Evolutionary conservation across 2,113 vertebrate genomes (phyloP), one percentile per base, ranked within the genome.

Genomic region (Ranitomeya imitator): DNA sequence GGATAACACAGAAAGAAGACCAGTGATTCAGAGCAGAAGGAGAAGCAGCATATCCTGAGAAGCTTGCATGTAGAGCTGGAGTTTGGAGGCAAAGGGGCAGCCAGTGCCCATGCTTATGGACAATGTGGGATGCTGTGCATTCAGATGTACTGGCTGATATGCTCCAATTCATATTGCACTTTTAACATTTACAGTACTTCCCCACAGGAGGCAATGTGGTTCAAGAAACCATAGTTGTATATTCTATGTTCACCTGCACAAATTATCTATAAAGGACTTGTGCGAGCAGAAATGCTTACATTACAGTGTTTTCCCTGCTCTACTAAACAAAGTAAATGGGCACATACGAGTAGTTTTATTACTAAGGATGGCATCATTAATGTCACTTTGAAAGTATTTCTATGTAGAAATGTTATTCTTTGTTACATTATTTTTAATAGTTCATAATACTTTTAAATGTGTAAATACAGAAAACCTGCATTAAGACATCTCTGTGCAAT

Each of bases 1-100:
- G 67, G 97, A 97, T 83, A 96, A 97, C 26, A 90, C 93, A 1
- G 16, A 94, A 12, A 94, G 90, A 89, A 96, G 91, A 87, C 95
- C 92, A 87, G 92, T 93, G 0, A 51, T 92, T 19, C 94, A 88
- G 83, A 92, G 93, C 76, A 95, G 97, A 90, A 96, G 97, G 91
- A 96, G 96, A 91, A 98, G 97, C 90, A 94, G 96, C 85, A 97
- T 96, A 45, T 99, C 87, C 80, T 88, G 79, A 88, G 31, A 57
- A n/a, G 6, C 19, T n/a, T 71, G 10, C n/a, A 21, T 55, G 14
- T 52, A 19, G 60, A 73, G 31, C 10, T 52, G 65, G 79, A 88
- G 76, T 52, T 9, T 21, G 18, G 31, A n/a, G 31, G 37, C 15
- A 71, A 76, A 80, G 69, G 77, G 85, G 31, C 85, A 79, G 26